phyloP scores from a whole-genome alignment of 2,113 vertebrate species.

The Seriola dumerili region DNA sequence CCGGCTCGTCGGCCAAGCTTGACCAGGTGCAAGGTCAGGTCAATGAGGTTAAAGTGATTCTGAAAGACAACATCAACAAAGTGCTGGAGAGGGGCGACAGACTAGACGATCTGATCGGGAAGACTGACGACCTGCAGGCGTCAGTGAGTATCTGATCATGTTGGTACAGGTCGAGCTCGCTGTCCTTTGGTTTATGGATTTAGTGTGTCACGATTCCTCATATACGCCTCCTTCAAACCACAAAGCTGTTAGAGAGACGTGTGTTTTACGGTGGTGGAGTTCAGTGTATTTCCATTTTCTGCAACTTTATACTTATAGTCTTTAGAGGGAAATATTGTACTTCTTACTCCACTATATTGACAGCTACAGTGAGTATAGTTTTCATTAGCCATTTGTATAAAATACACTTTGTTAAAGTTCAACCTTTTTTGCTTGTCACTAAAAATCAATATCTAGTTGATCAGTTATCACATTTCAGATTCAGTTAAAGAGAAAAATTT shows the following conservation, averaged over 20 bases:
- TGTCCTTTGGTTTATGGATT: neutral
- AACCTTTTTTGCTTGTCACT: too few relatives aligned
- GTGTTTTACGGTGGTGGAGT: neutral
- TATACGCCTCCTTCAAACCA: neutral
- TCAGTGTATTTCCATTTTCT: neutral
- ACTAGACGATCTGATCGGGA: conserved; percentile 82
- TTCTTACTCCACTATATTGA: too few relatives aligned
- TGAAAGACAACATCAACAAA: conserved; percentile 89
- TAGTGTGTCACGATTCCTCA: neutral
- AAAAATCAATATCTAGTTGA: too few relatives aligned
- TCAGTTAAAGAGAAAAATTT: neutral
- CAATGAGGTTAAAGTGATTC: conserved; percentile 88
- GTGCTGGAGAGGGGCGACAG: conserved; percentile 87
- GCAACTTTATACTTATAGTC: too few relatives aligned
- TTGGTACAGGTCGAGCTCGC: neutral
- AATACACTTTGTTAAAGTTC: neutral
- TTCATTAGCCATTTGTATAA: neutral
- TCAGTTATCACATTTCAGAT: neutral
- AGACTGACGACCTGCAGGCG: conserved; percentile 83
- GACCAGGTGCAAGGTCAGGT: conserved; percentile 85
- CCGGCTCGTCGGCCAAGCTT: conserved; percentile 63
- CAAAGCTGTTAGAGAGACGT: neutral
- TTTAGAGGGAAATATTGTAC: too few relatives aligned
- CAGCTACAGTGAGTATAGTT: too few relatives aligned
- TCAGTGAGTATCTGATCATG: conserved; percentile 77